Conservation (phyloP, 2,797 vertebrate genomes). For the Coracias cyanogaster region DNA sequence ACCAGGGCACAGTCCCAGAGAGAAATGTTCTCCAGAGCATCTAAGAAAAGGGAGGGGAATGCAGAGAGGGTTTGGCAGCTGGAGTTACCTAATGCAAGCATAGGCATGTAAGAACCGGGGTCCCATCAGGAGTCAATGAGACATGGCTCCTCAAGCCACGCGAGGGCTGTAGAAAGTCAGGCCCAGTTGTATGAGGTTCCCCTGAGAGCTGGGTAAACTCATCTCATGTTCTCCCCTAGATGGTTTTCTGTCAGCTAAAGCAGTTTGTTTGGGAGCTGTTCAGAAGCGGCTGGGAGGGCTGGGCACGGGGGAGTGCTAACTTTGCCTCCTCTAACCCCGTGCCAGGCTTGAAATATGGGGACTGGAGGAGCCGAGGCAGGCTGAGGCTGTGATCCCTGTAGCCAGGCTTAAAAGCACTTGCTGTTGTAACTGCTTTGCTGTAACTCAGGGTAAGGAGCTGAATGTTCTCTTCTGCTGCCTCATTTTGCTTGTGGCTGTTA, state of each 20-base stretch:
- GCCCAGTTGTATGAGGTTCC: background rate
- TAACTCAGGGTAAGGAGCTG: background rate
- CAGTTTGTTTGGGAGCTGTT: background rate
- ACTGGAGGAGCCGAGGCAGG: background rate
- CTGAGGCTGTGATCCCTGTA: background rate
- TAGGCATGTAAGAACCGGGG: background rate
- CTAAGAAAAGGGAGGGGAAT: background rate
- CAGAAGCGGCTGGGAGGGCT: background rate
- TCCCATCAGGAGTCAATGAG: conserved; percentile 28
- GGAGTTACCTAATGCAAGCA: accelerated
- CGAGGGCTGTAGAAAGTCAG: background rate
- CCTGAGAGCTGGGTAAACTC: background rate
- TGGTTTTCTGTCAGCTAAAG: background rate
- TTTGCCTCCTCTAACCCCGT: background rate
- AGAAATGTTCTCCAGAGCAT: background rate
- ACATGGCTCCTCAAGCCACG: background rate
- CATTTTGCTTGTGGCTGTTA: background rate
- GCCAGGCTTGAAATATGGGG: background rate
- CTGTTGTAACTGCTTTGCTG: background rate
- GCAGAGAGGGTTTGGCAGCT: background rate
- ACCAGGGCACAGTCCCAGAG: background rate
- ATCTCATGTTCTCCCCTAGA: accelerated
- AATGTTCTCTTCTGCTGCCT: background rate
- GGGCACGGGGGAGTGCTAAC: background rate
- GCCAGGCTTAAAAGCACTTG: background rate